These are phyloP conservation scores for Sceloporus tristichus DNA, from an alignment of 2,113 vertebrate genomes.

Conservation along the genomic window DNA sequence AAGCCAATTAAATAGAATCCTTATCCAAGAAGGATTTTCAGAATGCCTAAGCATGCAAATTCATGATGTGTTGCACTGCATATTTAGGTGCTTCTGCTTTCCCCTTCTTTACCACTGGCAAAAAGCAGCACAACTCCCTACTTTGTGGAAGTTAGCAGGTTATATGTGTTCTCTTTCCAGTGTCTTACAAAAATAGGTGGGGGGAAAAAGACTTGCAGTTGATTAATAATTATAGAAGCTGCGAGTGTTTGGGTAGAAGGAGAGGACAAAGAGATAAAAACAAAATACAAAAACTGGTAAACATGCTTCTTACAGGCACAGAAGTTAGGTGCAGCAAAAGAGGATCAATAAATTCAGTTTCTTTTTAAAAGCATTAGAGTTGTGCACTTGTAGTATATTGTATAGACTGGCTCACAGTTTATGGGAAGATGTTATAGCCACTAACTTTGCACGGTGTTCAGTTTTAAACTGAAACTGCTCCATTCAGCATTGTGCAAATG, in stretches of 20 bases:
- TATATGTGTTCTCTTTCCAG: conserved; percentile 14
- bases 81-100: conserved; percentile 50
- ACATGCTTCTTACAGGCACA: not conserved
- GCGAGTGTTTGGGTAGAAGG: conserved; percentile 11
- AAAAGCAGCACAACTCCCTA: conserved; percentile 49
- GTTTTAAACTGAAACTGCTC: not conserved
- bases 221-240: not conserved
- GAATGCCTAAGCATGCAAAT: conserved; percentile 72
- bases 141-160: conserved; percentile 43
- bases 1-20: conserved; percentile 78
- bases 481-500: too few relatives aligned
- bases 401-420: not conserved
- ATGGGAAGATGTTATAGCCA: not conserved
- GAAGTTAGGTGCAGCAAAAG: conserved; percentile 42
- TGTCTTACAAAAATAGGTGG: not conserved
- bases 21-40: conserved; percentile 75
- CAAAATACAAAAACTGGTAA: conserved; percentile 16
- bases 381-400: not conserved
- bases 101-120: conserved; percentile 15
- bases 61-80: conserved; percentile 59
- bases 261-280: conserved; percentile 1
- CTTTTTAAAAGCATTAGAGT: not conserved
- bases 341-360: not conserved
- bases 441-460: not conserved
- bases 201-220: not conserved